These are phyloP conservation scores for Tenodera sinensis DNA, from an alignment of 2,888 invertebrate species.

Conservation along the genomic window DNA sequence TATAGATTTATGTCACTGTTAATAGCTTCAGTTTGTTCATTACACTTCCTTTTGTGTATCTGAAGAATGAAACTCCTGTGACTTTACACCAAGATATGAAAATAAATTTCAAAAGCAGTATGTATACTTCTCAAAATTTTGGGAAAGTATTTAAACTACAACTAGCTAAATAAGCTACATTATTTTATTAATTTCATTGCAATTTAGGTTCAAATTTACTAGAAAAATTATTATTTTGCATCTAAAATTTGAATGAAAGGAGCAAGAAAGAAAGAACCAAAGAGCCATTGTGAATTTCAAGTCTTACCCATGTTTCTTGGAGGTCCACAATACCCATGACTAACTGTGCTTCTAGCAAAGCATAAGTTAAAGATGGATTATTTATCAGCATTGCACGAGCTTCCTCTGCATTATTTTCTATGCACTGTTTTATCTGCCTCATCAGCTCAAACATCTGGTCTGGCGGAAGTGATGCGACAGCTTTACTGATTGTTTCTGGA, in stretches of 20 bases:
- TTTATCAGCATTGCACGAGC: conserved; percentile 94
- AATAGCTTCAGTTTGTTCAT: too few species aligned
- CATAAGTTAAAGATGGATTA: conserved; percentile 97
- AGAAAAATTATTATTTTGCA: not conserved
- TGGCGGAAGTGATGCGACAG: conserved; percentile 96
- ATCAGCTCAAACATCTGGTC: conserved; percentile 99
- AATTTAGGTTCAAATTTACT: too few species aligned
- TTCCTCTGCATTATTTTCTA: conserved; percentile 93
- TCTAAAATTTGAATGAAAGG: not conserved
- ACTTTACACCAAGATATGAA: too few species aligned
- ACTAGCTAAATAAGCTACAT: too few species aligned
- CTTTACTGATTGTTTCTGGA: conserved; percentile 94
- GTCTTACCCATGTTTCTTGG: conserved; percentile 79
- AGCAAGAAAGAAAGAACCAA: not conserved
- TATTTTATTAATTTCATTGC: too few species aligned
- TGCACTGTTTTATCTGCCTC: conserved; percentile 97
- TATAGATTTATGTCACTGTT: too few species aligned
- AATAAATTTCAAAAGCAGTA: too few species aligned
- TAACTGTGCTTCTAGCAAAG: conserved; percentile 93
- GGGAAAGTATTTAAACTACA: too few species aligned
- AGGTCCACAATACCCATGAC: conserved; percentile 99
- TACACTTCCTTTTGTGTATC: too few species aligned
- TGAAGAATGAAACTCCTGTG: too few species aligned
- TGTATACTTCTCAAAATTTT: too few species aligned
- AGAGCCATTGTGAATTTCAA: not conserved